A percentile compares a stretch with the other conserved stretches of the same genome.
phyloP scores from a whole-genome alignment of 2,113 vertebrate genomes.

The human (Homo sapiens) region DNA sequence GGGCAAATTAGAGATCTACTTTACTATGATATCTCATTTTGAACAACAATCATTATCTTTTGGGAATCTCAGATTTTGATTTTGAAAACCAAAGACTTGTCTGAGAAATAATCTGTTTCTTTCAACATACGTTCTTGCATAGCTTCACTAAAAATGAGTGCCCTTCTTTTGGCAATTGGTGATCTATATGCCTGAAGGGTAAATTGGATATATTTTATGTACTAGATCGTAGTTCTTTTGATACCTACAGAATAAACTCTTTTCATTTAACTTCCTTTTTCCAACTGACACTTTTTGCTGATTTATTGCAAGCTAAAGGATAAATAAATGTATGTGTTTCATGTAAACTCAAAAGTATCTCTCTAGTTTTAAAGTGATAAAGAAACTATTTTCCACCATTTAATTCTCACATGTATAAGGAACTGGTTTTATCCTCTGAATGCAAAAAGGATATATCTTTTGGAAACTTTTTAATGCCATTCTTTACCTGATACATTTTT shows the following conservation, averaged over 20 bases:
- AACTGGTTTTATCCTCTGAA: neutral
- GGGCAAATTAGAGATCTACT: neutral
- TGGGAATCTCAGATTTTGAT: neutral
- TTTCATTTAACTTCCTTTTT: neutral
- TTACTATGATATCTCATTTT: neutral
- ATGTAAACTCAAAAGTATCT: neutral
- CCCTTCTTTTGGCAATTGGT: neutral
- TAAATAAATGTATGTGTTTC: neutral
- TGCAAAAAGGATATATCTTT: neutral
- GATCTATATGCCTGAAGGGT: neutral
- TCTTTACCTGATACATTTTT: slow-evolving; percentile 46
- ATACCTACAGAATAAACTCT: neutral
- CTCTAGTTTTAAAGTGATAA: neutral
- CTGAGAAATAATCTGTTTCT: neutral
- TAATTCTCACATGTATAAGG: neutral
- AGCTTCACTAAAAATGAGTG: neutral
- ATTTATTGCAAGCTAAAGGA: neutral
- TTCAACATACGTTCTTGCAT: neutral
- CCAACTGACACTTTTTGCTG: neutral
- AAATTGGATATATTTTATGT: neutral
- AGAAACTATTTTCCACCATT: neutral
- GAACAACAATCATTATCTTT: neutral
- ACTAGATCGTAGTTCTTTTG: neutral
- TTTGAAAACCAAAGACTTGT: neutral
- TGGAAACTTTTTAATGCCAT: slow-evolving; percentile 2